These are phyloP conservation scores for Pristionchus fissidentatus DNA, from an alignment of 2,888 invertebrate genomes.

Conservation along the genomic window DNA sequence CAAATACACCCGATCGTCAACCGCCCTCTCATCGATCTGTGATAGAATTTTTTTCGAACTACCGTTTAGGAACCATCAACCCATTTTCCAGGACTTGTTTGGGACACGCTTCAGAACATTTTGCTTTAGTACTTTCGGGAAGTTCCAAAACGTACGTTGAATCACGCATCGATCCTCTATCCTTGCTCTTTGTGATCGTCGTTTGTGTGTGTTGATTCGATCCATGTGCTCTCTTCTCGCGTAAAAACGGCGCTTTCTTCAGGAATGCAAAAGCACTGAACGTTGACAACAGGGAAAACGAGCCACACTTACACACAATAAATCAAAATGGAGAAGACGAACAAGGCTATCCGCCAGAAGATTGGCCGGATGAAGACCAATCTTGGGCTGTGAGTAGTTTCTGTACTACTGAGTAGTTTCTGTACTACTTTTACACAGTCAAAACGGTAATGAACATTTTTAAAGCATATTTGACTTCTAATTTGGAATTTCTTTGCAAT, in stretches of 20 bases:
- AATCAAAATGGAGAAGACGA: slow-evolving; percentile 41
- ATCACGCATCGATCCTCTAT: no score
- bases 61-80: no score
- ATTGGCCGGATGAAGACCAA: slow-evolving; percentile 49
- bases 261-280: slow-evolving; percentile 6
- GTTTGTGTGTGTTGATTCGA: background rate
- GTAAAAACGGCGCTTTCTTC: no score
- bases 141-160: no score
- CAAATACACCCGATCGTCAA: background rate
- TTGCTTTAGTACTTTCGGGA: no score
- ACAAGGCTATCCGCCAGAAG: slow-evolving; percentile 45
- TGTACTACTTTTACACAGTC: background rate
- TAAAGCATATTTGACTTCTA: no score
- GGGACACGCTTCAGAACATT: background rate
- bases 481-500: no score
- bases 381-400: slow-evolving; percentile 38
- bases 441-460: background rate
- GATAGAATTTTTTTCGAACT: background rate
- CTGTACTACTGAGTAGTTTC: slow-evolving; percentile 2
- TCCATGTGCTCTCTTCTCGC: background rate
- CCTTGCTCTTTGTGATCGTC: background rate
- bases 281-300: background rate
- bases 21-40: background rate
- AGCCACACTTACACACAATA: no score
- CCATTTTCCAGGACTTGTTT: no score